A percentile compares a stretch with the other conserved stretches of the same genome.
These are phyloP conservation scores for Xanthostigma xanthostigma DNA, from an alignment of 2,888 invertebrate genomes.

Conservation along the genomic window DNA sequence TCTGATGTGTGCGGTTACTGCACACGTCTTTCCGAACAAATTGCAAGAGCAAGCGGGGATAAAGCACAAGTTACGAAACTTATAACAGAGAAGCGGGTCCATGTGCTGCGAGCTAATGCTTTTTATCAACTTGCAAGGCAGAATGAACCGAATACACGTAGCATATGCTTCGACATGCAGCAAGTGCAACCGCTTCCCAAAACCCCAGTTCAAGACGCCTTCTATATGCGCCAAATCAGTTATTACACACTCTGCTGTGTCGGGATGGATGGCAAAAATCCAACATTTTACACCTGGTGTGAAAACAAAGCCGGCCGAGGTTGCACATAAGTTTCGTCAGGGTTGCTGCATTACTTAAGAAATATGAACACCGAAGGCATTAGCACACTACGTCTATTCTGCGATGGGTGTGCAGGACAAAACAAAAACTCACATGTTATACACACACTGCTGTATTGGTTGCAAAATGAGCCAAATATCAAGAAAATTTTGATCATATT, in stretches of 20 bases:
- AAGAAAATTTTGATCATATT: constrained; percentile 1
- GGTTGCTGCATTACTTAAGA: constrained; percentile 3
- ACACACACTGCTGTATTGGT: constrained; percentile 12
- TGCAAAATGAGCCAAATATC: constrained; percentile 1
- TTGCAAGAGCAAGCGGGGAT: no score
- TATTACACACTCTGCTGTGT: constrained; percentile 15
- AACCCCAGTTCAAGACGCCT: constrained; percentile 17
- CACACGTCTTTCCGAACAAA: no score
- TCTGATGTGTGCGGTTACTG: no score
- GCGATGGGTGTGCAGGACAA: constrained; percentile 16
- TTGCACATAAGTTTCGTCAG: not conserved
- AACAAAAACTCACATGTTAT: constrained; percentile 14
- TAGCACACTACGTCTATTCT: constrained; percentile 12
- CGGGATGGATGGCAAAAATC: constrained; percentile 11
- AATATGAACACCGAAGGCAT: constrained; percentile 7
- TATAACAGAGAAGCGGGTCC: constrained; percentile 12
- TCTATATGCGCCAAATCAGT: constrained; percentile 15
- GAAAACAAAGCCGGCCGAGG: constrained; percentile 12
- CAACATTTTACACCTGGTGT: constrained; percentile 14
- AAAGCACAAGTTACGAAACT: constrained; percentile 10
- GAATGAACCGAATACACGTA: constrained; percentile 8
- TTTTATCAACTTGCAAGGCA: constrained; percentile 13
- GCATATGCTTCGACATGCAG: constrained; percentile 17
- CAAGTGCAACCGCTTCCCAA: constrained; percentile 15
- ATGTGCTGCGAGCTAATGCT: constrained; percentile 13